Conservation (phyloP, 2,797 vertebrate species). For the Bradypodion pumilum region DNA sequence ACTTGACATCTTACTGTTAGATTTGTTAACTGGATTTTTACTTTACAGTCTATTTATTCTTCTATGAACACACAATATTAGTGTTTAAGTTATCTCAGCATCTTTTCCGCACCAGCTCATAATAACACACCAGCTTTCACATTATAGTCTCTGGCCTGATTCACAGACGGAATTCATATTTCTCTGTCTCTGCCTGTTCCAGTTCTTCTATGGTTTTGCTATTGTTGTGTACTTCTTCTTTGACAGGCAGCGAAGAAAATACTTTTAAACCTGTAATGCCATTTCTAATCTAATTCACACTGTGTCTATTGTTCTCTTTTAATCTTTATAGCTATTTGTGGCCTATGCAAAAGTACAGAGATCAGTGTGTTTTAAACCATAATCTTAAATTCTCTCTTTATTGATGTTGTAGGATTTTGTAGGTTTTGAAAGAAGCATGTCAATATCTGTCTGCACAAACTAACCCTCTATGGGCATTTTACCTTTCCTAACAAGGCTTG, state of each 20-base stretch:
- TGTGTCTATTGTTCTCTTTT: accelerated
- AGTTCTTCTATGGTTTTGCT: not conserved
- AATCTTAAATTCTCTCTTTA: not conserved
- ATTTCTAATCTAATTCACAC: slow-evolving; percentile 9
- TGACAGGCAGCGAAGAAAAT: not conserved
- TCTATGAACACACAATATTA: slow-evolving; percentile 34
- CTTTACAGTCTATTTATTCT: slow-evolving; percentile 55
- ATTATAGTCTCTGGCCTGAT: not conserved
- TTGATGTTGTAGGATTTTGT: not conserved
- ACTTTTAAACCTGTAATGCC: slow-evolving; percentile 6
- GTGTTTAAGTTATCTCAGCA: slow-evolving; percentile 31
- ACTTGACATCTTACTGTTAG: slow-evolving; percentile 53
- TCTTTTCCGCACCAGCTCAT: not conserved
- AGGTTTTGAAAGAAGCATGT: not conserved
- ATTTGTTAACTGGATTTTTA: slow-evolving; percentile 60
- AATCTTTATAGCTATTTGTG: slow-evolving; percentile 16
- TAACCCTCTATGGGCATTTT: not conserved
- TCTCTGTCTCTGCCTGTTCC: not conserved
- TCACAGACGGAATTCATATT: accelerated
- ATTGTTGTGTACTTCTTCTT: not conserved
- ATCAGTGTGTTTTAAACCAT: not conserved
- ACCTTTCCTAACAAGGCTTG: not conserved
- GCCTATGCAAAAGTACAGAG: slow-evolving; percentile 1
- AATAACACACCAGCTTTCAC: accelerated
- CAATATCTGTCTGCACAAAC: not conserved